Base-by-base conservation (phyloP, 2,888 invertebrate genomes). In the Pinctada fucata region DNA sequence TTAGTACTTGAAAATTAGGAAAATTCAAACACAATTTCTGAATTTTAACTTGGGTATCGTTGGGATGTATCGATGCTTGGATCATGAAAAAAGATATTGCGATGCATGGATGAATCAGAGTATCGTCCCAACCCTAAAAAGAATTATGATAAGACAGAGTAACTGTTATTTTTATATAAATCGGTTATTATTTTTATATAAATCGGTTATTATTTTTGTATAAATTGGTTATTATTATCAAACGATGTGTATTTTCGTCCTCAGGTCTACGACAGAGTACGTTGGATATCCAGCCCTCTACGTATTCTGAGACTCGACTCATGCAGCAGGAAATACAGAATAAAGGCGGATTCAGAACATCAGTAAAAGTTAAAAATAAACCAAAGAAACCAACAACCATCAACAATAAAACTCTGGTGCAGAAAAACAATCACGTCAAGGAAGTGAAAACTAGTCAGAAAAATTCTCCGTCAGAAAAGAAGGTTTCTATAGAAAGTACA, bases 261-360 rank as follows among this genome's bases (percentile, higher is more conserved):
- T 45, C 47, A 72, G 72, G 72, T 58, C 49, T 72, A 8, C 51
- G 72, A 52, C 50, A 72, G 45, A 72, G 72, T 52, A 72, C 72
- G 16, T 52, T 72, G 5, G 52, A 50, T 6, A 58, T 72, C 2
- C 16, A 52, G 31, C 72, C 72, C 4, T 16, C 72, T 3, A 8
- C 52, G 8, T 72, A 72, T 45, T 52, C 72, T 52, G 72, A 72
- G 45, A 52, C 72, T 52, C 50, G 52, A 51, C 50, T 72, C 16
- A 58, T 72, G 13, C 50, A 50, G 5, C 72, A 72, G 10, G 58
- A 52, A 2, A 66, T 50, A 8, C 52, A 75, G 58, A 79, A 75
- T 47, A 79, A 79, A 67, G 72, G 79, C 47, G 79, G 79, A 47
- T 79, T 79, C 50, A 79, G 72, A 67, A 13, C 71, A 3, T 71